Percentiles rank a stretch among this genome's conserved stretches.
Evolutionary conservation across 2,888 invertebrate species (phyloP).

Genomic region (Ophion obscuratus): DNA sequence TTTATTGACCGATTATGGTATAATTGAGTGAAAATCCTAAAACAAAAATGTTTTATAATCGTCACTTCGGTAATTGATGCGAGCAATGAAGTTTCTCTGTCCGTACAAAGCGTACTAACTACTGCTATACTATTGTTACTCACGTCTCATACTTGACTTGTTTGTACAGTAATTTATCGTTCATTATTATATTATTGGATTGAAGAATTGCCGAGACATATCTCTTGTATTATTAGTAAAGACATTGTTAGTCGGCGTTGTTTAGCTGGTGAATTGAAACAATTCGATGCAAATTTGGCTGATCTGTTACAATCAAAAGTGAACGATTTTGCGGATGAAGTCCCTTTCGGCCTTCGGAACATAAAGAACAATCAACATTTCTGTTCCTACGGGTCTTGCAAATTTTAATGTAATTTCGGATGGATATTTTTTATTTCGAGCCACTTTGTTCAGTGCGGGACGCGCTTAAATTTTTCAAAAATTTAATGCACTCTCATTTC

Average conservation of each 20-base stretch:
- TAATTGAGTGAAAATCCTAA: neutral
- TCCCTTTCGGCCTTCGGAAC: neutral
- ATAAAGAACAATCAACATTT: neutral
- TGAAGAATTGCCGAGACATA: slow-evolving; percentile 6
- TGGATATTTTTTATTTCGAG: neutral
- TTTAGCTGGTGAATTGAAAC: slow-evolving; percentile 11
- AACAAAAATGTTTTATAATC: neutral
- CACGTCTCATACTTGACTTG: slow-evolving; percentile 40
- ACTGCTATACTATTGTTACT: slow-evolving; percentile 39
- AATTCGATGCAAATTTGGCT: slow-evolving; percentile 5
- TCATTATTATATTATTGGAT: slow-evolving; percentile 18
- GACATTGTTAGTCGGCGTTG: slow-evolving; percentile 23
- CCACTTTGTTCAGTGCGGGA: too few species aligned
- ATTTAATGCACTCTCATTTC: too few species aligned
- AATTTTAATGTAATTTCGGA: neutral
- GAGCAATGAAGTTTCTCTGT: slow-evolving; percentile 29
- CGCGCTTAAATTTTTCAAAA: too few species aligned
- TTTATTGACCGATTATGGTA: neutral
- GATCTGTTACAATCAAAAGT: neutral
- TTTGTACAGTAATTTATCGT: slow-evolving; percentile 29
- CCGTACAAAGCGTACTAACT: slow-evolving; percentile 30
- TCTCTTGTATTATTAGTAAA: slow-evolving; percentile 3
- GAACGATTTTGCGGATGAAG: neutral
- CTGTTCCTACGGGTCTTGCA: neutral
- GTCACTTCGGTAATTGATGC: neutral